A percentile compares a stretch with the other conserved stretches of the same genome.
Conservation (phyloP, 2,888 invertebrate species). For the Candidula unifasciata region DNA sequence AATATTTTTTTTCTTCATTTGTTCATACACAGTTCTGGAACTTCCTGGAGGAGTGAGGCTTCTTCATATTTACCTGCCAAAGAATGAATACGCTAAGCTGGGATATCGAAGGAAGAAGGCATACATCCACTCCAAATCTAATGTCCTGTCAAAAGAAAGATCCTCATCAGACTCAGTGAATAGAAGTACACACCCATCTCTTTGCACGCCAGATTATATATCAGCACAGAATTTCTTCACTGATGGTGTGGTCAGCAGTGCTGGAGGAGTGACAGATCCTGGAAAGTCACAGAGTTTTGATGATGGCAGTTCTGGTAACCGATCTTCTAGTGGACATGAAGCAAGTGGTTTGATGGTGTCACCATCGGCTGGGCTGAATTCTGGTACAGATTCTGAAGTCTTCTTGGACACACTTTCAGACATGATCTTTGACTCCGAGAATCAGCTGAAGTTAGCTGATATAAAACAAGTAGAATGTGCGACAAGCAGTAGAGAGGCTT, state of each 20-base stretch:
- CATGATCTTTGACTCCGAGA: slow-evolving; percentile 3
- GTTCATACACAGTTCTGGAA: slow-evolving; percentile 81
- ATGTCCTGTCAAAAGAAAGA: background rate
- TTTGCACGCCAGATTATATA: background rate
- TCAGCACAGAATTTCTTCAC: slow-evolving; percentile 11
- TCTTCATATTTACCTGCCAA: slow-evolving; percentile 86
- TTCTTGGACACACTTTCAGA: slow-evolving; percentile 44
- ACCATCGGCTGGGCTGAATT: slow-evolving; percentile 1
- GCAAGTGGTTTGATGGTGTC: background rate
- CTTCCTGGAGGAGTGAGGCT: slow-evolving; percentile 89
- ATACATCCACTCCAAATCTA: background rate
- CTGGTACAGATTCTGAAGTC: slow-evolving; percentile 47
- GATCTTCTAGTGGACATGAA: background rate
- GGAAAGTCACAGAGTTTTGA: background rate
- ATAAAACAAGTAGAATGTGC: slow-evolving; percentile 29
- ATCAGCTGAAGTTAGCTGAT: slow-evolving; percentile 10
- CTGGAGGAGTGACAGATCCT: background rate
- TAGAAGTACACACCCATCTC: background rate
- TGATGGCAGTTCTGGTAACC: background rate
- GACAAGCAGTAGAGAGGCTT: background rate
- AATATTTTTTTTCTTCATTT: too few relatives aligned
- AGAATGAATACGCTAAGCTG: slow-evolving; percentile 78
- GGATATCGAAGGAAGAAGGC: slow-evolving; percentile 40
- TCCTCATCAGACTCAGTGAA: background rate
- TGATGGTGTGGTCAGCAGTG: background rate